phyloP scores from a whole-genome alignment of 2,888 invertebrate genomes.

The Perdita meconis region DNA sequence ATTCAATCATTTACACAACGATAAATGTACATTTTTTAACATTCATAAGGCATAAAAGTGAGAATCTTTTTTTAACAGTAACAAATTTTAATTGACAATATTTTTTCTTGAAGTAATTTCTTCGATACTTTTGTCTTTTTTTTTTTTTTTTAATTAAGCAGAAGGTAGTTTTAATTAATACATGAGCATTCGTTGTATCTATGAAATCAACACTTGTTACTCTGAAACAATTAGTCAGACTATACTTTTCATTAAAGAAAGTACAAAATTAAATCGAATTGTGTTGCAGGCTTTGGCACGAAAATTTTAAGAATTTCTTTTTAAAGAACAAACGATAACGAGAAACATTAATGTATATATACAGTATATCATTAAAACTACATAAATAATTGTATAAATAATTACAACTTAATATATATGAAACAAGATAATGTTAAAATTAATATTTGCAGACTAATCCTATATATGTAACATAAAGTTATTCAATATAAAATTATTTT shows the following conservation, averaged over 20 bases:
- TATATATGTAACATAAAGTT: conserved; percentile 28
- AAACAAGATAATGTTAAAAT: conserved; percentile 15
- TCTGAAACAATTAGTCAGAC: too few relatives aligned
- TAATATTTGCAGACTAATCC: conserved; percentile 11
- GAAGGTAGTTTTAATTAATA: conserved; percentile 46
- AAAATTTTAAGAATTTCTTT: conserved; percentile 11
- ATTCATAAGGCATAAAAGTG: conserved; percentile 32
- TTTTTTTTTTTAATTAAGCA: too few relatives aligned
- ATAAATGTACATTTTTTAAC: conserved; percentile 33
- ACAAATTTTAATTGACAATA: conserved; percentile 41
- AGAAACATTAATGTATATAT: conserved; percentile 24
- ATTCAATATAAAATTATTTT: conserved; percentile 40
- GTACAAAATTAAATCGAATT: conserved; percentile 6
- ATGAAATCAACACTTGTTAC: conserved; percentile 5
- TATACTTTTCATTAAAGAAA: background rate
- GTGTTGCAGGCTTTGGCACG: conserved; percentile 16
- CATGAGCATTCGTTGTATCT: conserved; percentile 19
- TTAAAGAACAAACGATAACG: background rate
- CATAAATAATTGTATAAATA: conserved; percentile 38
- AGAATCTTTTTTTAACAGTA: conserved; percentile 30
- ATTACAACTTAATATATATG: conserved; percentile 22
- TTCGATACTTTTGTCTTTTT: too few relatives aligned
- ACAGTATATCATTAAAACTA: conserved; percentile 37
- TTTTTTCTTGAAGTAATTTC: conserved; percentile 23
- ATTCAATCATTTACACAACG: conserved; percentile 52